A percentile compares a stretch with the other conserved stretches of the same genome.
Evolutionary conservation across 2,888 invertebrate species (phyloP).

Genomic region (Tubulanus polymorphus): DNA sequence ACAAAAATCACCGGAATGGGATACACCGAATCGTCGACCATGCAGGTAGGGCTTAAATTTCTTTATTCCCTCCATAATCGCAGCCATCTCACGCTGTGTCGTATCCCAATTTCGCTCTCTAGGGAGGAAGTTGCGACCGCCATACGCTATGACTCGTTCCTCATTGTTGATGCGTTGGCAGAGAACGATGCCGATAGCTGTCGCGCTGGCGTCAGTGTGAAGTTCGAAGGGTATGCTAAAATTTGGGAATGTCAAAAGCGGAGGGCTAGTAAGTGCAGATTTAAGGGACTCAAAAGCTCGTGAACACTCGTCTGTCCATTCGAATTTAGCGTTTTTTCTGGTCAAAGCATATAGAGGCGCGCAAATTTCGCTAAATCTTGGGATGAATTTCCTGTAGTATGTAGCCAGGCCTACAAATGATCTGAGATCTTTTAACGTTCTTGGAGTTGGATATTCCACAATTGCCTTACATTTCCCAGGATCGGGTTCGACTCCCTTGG

Average conservation of each 20-base stretch:
- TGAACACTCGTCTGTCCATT: background rate
- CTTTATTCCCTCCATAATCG: too few species aligned
- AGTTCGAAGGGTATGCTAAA: slow-evolving; percentile 19
- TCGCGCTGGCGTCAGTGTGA: slow-evolving; percentile 20
- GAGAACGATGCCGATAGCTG: slow-evolving; percentile 20
- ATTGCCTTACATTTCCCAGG: slow-evolving; percentile 7
- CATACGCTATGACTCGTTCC: slow-evolving; percentile 9
- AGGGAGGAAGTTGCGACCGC: too few species aligned
- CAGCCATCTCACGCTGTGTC: too few species aligned
- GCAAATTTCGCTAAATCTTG: slow-evolving; percentile 6
- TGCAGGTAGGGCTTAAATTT: too few species aligned
- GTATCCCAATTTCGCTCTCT: too few species aligned
- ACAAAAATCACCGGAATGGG: too few species aligned
- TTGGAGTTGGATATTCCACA: slow-evolving; percentile 7
- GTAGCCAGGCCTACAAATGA: slow-evolving; percentile 10
- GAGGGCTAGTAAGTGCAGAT: slow-evolving; percentile 16
- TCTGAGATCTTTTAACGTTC: background rate
- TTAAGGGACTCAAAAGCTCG: slow-evolving; percentile 25
- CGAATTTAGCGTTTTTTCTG: background rate
- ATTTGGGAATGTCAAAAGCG: slow-evolving; percentile 23
- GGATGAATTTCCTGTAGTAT: slow-evolving; percentile 11
- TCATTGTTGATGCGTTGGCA: slow-evolving; percentile 15
- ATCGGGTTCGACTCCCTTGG: slow-evolving; percentile 5
- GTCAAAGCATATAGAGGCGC: slow-evolving; percentile 2
- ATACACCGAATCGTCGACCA: too few species aligned